Conservation (phyloP, 2,888 invertebrate species). For the Seira sanloemensis region DNA sequence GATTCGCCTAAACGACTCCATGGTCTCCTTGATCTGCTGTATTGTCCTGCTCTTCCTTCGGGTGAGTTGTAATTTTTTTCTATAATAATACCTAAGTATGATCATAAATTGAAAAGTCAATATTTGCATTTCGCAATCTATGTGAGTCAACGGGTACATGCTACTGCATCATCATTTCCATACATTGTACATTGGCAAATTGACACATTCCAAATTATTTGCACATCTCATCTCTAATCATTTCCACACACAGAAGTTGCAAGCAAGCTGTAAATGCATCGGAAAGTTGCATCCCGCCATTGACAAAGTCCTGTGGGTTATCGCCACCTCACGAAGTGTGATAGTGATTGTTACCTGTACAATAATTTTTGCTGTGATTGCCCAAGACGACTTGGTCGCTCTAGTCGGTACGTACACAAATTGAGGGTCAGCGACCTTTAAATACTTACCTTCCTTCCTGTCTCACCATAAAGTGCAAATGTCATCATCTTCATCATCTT, state of each 20-base stretch:
- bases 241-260: slow-evolving; percentile 60
- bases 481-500: neutral
- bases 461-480: slow-evolving; percentile 43
- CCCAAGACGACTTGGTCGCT: slow-evolving; percentile 46
- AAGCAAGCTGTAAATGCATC: slow-evolving; percentile 55
- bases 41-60: slow-evolving; percentile 28
- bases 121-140: neutral
- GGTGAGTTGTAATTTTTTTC: slow-evolving; percentile 34
- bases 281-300: slow-evolving; percentile 73
- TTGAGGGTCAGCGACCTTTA: slow-evolving; percentile 75
- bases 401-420: slow-evolving; percentile 77
- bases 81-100: too few species aligned
- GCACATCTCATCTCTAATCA: slow-evolving; percentile 10
- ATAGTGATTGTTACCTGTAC: slow-evolving; percentile 84
- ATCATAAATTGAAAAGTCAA: too few species aligned
- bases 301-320: slow-evolving; percentile 82
- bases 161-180: neutral
- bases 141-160: too few species aligned
- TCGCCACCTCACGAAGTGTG: slow-evolving; percentile 86
- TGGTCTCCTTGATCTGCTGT: slow-evolving; percentile 80
- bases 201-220: too few species aligned
- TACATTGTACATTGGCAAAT: too few species aligned
- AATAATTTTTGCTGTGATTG: slow-evolving; percentile 76
- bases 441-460: slow-evolving; percentile 81
- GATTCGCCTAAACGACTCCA: slow-evolving; percentile 83